Conservation (phyloP, 1,140 invertebrate species). For the Trichoplusia ni region DNA sequence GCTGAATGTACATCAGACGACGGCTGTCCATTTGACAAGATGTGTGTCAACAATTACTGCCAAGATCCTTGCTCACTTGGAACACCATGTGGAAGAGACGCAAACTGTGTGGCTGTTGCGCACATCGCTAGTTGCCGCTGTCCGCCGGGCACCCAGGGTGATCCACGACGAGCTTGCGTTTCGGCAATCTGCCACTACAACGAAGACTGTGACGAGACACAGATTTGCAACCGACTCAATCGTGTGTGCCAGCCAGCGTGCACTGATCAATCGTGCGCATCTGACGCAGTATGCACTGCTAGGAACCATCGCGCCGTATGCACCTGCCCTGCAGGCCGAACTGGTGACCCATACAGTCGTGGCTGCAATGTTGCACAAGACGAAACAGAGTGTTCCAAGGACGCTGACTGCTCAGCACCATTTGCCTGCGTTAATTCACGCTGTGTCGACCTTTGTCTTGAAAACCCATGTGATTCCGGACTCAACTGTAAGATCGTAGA, state of each 20-base stretch:
- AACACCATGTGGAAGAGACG: constrained; percentile 89
- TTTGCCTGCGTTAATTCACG: constrained; percentile 89
- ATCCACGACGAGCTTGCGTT: constrained; percentile 90
- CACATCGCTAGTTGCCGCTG: constrained; percentile 92
- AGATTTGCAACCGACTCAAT: constrained; percentile 92
- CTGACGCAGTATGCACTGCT: constrained; percentile 88
- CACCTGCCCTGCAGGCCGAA: constrained; percentile 87
- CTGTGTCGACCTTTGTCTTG: constrained; percentile 89
- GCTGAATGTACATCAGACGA: constrained; percentile 91
- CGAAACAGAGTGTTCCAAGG: constrained; percentile 85
- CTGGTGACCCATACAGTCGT: constrained; percentile 90
- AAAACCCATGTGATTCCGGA: constrained; percentile 86
- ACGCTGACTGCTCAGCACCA: constrained; percentile 88
- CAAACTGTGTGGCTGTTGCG: constrained; percentile 87
- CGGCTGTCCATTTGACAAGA: constrained; percentile 93
- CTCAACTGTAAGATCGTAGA: constrained; percentile 91
- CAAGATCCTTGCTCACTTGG: constrained; percentile 88
- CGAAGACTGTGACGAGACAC: constrained; percentile 93
- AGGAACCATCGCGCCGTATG: constrained; percentile 90
- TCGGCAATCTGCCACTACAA: constrained; percentile 93
- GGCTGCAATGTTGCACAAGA: constrained; percentile 82
- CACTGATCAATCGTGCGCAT: constrained; percentile 88
- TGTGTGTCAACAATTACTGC: constrained; percentile 90
- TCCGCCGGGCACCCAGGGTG: constrained; percentile 91
- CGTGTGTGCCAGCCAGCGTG: constrained; percentile 92